Percentiles rank a stretch among this genome's conserved stretches.
phyloP scores from a whole-genome alignment of 2,888 invertebrate genomes.

The Diarsia brunnea region DNA sequence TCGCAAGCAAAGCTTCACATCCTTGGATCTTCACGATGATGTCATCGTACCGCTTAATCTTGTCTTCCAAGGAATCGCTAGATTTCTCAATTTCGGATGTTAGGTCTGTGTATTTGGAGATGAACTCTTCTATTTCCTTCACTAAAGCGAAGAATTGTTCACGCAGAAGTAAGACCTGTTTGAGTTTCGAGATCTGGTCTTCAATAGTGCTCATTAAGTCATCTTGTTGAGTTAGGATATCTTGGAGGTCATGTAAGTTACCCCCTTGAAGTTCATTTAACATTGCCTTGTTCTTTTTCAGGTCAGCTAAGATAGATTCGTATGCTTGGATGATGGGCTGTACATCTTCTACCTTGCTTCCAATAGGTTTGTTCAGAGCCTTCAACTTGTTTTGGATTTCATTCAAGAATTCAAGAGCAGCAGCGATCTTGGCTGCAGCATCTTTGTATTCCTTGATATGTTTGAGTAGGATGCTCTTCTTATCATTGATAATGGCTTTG shows the following conservation, averaged over 20 bases:
- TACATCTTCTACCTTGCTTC: constrained; percentile 96
- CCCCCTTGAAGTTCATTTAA: constrained; percentile 94
- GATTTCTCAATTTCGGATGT: constrained; percentile 96
- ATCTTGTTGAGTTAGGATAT: constrained; percentile 95
- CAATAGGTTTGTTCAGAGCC: constrained; percentile 96
- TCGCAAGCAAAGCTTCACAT: constrained; percentile 96
- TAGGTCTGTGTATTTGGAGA: constrained; percentile 96
- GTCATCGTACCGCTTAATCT: constrained; percentile 96
- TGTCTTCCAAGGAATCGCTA: constrained; percentile 95
- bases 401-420: constrained; percentile 94
- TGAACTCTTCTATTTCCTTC: constrained; percentile 96
- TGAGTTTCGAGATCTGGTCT: constrained; percentile 95
- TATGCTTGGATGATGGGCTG: constrained; percentile 95
- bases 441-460: constrained; percentile 95
- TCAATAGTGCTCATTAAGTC: constrained; percentile 96
- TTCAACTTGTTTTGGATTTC: constrained; percentile 96
- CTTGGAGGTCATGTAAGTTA: constrained; percentile 94
- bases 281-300: constrained; percentile 95
- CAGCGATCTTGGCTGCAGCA: constrained; percentile 94
- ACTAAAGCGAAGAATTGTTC: constrained; percentile 97
- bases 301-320: constrained; percentile 94
- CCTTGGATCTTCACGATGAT: constrained; percentile 96
- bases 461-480: constrained; percentile 93
- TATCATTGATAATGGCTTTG: constrained; percentile 94
- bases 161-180: constrained; percentile 94